phyloP scores from a whole-genome alignment of 1,140 invertebrate species.

The Pachyrhynchus sulphureomaculatus region DNA sequence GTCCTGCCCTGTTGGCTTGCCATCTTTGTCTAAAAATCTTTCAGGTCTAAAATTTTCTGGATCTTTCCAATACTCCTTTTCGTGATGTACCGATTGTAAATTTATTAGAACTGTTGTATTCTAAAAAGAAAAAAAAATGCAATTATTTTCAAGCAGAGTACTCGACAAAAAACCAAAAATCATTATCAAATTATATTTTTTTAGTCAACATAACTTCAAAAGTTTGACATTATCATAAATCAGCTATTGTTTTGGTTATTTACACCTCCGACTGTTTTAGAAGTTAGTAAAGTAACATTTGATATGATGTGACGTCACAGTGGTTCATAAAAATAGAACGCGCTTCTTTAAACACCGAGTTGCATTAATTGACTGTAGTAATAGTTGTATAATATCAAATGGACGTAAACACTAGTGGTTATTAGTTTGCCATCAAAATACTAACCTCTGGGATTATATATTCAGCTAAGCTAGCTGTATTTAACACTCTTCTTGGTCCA shows the following conservation, averaged over 20 bases:
- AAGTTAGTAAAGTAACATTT: too few relatives aligned
- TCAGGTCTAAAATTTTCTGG: slow-evolving; percentile 70
- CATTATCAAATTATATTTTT: neutral
- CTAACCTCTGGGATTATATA: slow-evolving; percentile 66
- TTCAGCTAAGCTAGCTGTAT: slow-evolving; percentile 60
- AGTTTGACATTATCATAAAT: too few relatives aligned
- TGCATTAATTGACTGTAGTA: too few relatives aligned
- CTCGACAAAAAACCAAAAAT: neutral
- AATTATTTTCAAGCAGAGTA: neutral
- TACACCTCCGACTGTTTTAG: too few relatives aligned
- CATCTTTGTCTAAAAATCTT: slow-evolving; percentile 66
- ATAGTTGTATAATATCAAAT: too few relatives aligned
- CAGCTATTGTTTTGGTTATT: too few relatives aligned
- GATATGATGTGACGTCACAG: too few relatives aligned
- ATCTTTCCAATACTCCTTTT: slow-evolving; percentile 66
- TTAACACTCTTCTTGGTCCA: slow-evolving; percentile 65
- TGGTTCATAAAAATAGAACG: too few relatives aligned
- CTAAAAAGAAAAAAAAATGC: slow-evolving; percentile 18
- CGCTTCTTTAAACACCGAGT: too few relatives aligned
- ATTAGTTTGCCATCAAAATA: too few relatives aligned
- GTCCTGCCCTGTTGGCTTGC: slow-evolving; percentile 58
- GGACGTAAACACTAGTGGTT: too few relatives aligned
- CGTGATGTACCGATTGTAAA: slow-evolving; percentile 68
- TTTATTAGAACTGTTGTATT: slow-evolving; percentile 65
- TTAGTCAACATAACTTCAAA: too few relatives aligned